A percentile compares a stretch with the other conserved stretches of the same genome.
These are phyloP conservation scores for Plagodis pulveraria DNA, from an alignment of 2,888 invertebrate genomes.

Conservation along the genomic window DNA sequence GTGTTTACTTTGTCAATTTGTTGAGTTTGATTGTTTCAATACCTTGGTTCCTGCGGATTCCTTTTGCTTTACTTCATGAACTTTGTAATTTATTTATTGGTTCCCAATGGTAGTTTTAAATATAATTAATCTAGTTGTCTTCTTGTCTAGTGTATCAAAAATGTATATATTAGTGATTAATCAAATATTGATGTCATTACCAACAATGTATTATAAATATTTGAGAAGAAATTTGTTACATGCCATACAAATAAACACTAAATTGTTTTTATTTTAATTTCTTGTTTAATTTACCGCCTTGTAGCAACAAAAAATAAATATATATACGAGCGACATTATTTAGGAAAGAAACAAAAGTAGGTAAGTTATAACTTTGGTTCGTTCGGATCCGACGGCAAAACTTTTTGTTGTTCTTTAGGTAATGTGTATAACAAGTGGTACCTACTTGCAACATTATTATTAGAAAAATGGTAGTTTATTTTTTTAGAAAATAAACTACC, in stretches of 20 bases:
- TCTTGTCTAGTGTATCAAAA: slow-evolving; percentile 59
- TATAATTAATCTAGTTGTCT: slow-evolving; percentile 67
- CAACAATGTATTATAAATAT: slow-evolving; percentile 79
- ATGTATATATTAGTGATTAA: slow-evolving; percentile 76
- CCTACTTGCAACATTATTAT: too few relatives aligned
- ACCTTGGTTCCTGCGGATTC: slow-evolving; percentile 40
- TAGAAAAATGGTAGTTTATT: not conserved
- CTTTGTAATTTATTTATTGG: slow-evolving; percentile 76
- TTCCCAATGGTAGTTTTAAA: slow-evolving; percentile 59
- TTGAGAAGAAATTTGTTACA: slow-evolving; percentile 75
- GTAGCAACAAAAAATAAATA: not conserved
- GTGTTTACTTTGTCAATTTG: slow-evolving; percentile 52
- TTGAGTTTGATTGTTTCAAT: slow-evolving; percentile 69
- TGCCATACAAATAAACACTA: slow-evolving; percentile 78
- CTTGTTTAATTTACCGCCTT: slow-evolving; percentile 42
- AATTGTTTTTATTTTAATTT: slow-evolving; percentile 81
- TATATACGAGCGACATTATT: too few relatives aligned
- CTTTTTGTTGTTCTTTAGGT: too few relatives aligned
- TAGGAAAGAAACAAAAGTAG: too few relatives aligned
- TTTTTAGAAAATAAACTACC: too few relatives aligned
- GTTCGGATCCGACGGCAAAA: too few relatives aligned
- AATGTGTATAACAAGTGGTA: too few relatives aligned
- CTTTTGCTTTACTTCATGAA: slow-evolving; percentile 50
- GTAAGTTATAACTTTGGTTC: too few relatives aligned
- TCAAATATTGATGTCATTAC: slow-evolving; percentile 76